These are phyloP conservation scores for Candidula unifasciata DNA, from an alignment of 2,888 invertebrate genomes.

Conservation along the genomic window DNA sequence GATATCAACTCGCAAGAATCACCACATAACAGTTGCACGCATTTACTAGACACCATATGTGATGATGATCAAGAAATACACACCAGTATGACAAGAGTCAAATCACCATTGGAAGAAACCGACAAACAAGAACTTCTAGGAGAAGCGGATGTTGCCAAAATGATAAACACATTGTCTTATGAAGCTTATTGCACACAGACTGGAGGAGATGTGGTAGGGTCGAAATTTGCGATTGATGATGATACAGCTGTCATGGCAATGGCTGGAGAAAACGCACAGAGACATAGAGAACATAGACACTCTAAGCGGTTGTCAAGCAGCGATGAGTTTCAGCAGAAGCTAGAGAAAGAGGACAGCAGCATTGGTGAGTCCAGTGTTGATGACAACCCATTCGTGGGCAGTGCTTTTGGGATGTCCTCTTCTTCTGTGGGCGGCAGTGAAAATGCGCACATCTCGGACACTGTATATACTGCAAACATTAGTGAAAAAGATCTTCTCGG, in stretches of 20 bases:
- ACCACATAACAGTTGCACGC: neutral
- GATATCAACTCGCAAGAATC: neutral
- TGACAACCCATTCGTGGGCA: neutral
- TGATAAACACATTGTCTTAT: neutral
- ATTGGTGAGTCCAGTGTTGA: neutral
- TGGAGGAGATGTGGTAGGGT: neutral
- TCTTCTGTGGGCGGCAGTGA: neutral
- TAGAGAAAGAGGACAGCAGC: neutral
- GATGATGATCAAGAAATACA: neutral
- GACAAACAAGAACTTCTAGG: neutral
- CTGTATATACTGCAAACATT: neutral
- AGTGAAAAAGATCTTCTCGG: neutral
- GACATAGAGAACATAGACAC: slow-evolving; percentile 28
- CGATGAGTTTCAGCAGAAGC: neutral
- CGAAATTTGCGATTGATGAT: neutral
- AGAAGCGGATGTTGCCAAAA: neutral
- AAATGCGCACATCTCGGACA: neutral
- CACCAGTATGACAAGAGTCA: no score
- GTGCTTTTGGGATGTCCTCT: neutral
- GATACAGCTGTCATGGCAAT: slow-evolving; percentile 31
- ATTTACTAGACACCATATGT: neutral
- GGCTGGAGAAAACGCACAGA: slow-evolving; percentile 33
- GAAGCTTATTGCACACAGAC: neutral
- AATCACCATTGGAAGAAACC: neutral
- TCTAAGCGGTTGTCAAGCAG: slow-evolving; percentile 32